A percentile compares a stretch with the other conserved stretches of the same genome.
Evolutionary conservation across 1,140 invertebrate species (phyloP).

Genomic region (Cotesia glomerata): DNA sequence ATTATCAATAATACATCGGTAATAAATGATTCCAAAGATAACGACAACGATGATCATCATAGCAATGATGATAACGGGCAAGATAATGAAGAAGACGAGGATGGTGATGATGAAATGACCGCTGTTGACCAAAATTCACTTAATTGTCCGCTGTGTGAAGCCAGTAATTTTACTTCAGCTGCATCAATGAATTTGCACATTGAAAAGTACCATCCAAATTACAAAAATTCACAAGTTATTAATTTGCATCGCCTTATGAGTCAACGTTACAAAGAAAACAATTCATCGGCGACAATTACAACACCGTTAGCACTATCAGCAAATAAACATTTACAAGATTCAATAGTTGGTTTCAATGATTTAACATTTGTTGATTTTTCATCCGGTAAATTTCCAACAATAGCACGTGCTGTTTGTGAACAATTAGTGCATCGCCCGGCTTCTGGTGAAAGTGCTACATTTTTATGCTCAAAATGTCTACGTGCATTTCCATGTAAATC

Average conservation of each 20-base stretch:
- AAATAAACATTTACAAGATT: constrained; percentile 42
- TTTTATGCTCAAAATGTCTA: constrained; percentile 75
- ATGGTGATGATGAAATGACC: constrained; percentile 7
- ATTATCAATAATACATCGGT: constrained; percentile 45
- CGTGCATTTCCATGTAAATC: constrained; percentile 77
- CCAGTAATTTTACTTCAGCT: constrained; percentile 68
- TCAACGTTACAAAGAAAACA: constrained; percentile 47
- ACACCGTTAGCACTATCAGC: neutral
- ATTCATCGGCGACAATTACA: constrained; percentile 45
- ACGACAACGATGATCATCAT: constrained; percentile 28
- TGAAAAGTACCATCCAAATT: constrained; percentile 74
- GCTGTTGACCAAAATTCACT: constrained; percentile 17
- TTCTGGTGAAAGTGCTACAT: constrained; percentile 68
- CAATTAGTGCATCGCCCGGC: constrained; percentile 69
- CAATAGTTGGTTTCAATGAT: constrained; percentile 73
- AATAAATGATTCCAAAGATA: constrained; percentile 34
- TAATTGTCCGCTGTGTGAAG: constrained; percentile 68
- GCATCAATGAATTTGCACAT: constrained; percentile 72
- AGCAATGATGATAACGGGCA: neutral
- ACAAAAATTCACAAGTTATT: constrained; percentile 72
- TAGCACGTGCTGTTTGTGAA: constrained; percentile 77
- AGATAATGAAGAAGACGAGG: constrained; percentile 31
- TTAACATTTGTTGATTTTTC: constrained; percentile 82
- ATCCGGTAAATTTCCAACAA: constrained; percentile 77
- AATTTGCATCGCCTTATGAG: constrained; percentile 70